These are phyloP conservation scores for Euzophera pinguis DNA, from an alignment of 2,888 invertebrate genomes.

Conservation along the genomic window DNA sequence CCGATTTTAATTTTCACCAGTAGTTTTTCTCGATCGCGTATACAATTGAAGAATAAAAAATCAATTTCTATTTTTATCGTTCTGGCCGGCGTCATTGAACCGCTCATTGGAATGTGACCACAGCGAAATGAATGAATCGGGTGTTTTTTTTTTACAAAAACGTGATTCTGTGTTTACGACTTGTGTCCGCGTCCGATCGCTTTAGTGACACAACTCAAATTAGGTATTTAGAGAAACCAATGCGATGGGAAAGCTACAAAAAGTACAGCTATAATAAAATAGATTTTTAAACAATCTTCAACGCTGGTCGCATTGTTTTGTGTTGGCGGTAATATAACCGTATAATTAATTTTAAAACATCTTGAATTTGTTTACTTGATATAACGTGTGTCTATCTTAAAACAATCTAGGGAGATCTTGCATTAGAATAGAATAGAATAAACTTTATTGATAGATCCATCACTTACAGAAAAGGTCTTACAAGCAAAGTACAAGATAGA, in stretches of 20 bases:
- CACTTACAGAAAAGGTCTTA: too few relatives aligned
- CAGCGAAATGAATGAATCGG: constrained; percentile 46
- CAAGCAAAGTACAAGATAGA: too few relatives aligned
- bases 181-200: constrained; percentile 53
- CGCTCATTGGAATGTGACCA: constrained; percentile 56
- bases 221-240: constrained; percentile 37
- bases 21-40: constrained; percentile 8
- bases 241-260: constrained; percentile 55
- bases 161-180: constrained; percentile 40
- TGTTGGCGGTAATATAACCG: constrained; percentile 6
- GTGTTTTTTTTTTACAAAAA: constrained; percentile 44
- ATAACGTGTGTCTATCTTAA: too few relatives aligned
- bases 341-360: constrained; percentile 1
- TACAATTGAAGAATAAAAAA: constrained; percentile 23
- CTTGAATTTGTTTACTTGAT: too few relatives aligned
- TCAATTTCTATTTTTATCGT: constrained; percentile 24
- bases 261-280: constrained; percentile 35
- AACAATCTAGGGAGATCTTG: too few relatives aligned
- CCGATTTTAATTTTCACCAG: constrained; percentile 4
- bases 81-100: constrained; percentile 36
- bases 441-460: too few relatives aligned
- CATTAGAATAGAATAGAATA: too few relatives aligned
- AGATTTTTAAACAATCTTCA: constrained; percentile 34
- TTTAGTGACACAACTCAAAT: constrained; percentile 53
- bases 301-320: constrained; percentile 20